A percentile compares a stretch with the other conserved stretches of the same genome.
Conservation (phyloP, 2,113 vertebrate genomes). For the Grammomys dolichurus region DNA sequence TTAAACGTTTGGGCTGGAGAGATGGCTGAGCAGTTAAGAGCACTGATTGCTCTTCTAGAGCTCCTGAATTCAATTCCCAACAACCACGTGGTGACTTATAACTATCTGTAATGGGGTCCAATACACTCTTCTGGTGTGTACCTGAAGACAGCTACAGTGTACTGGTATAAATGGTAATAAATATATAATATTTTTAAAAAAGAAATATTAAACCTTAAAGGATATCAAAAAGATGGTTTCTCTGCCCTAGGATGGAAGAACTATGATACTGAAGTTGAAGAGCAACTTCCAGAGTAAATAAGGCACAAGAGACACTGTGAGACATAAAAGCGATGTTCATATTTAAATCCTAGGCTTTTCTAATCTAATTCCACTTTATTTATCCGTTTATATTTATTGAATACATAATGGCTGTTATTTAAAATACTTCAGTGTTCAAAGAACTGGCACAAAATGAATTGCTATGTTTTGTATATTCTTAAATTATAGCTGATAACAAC, state of each 20-base stretch:
- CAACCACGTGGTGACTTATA: no score
- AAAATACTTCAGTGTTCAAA: constrained; percentile 34
- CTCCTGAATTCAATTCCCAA: no score
- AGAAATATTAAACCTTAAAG: no score
- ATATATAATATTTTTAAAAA: no score
- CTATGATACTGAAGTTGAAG: neutral
- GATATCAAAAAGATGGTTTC: neutral
- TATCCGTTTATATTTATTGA: neutral
- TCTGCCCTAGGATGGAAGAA: neutral
- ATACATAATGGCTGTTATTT: neutral
- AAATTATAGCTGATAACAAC: constrained; percentile 1
- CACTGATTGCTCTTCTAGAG: no score
- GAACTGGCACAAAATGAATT: neutral
- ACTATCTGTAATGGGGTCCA: no score
- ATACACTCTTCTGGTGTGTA: no score
- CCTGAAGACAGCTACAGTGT: no score
- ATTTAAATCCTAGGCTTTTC: neutral
- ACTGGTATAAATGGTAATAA: no score
- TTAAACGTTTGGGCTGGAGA: neutral
- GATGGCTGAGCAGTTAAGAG: no score
- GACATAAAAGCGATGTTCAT: neutral
- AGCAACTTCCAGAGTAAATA: neutral
- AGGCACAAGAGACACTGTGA: neutral
- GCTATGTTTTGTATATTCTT: neutral
- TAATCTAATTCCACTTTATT: neutral